Percentiles rank a stretch among this genome's conserved stretches.
Evolutionary conservation across 2,797 vertebrate species (phyloP).

Genomic region (Trachops cirrhosus): DNA sequence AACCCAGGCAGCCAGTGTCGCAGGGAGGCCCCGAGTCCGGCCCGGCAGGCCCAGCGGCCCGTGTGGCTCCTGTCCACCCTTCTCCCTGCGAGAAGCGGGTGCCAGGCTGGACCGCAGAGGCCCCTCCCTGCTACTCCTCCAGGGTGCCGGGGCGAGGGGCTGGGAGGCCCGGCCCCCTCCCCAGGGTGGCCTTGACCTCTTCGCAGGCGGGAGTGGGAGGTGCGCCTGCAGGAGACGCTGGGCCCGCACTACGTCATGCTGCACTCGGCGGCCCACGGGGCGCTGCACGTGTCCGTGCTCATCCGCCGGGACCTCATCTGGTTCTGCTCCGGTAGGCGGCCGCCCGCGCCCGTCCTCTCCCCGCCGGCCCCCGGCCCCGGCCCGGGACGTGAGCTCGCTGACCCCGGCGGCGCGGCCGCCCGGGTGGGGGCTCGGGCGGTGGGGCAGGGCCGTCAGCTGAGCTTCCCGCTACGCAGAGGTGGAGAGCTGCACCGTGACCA

Average conservation of each 20-base stretch:
- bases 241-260: slow-evolving; percentile 96
- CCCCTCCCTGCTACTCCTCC: background rate
- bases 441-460: background rate
- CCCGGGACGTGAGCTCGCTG: no score
- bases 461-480: slow-evolving; percentile 85
- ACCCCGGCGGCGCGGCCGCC: background rate
- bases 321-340: slow-evolving; percentile 94
- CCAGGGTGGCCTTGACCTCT: background rate
- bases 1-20: background rate
- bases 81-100: accelerated
- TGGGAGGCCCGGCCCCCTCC: background rate
- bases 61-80: accelerated
- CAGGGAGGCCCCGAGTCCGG: accelerated
- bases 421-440: background rate
- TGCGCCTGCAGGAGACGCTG: slow-evolving; percentile 94
- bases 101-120: accelerated
- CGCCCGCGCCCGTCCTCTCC: background rate
- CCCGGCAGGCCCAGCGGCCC: accelerated
- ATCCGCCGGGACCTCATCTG: slow-evolving; percentile 97
- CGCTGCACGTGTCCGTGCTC: slow-evolving; percentile 93
- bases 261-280: slow-evolving; percentile 92
- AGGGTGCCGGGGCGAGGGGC: background rate
- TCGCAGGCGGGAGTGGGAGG: slow-evolving; percentile 95
- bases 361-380: accelerated
- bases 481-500: slow-evolving; percentile 95